Percentiles rank a stretch among this genome's conserved stretches.
These are phyloP conservation scores for Zootermopsis nevadensis DNA, from an alignment of 2,888 invertebrate genomes.

Conservation along the genomic window DNA sequence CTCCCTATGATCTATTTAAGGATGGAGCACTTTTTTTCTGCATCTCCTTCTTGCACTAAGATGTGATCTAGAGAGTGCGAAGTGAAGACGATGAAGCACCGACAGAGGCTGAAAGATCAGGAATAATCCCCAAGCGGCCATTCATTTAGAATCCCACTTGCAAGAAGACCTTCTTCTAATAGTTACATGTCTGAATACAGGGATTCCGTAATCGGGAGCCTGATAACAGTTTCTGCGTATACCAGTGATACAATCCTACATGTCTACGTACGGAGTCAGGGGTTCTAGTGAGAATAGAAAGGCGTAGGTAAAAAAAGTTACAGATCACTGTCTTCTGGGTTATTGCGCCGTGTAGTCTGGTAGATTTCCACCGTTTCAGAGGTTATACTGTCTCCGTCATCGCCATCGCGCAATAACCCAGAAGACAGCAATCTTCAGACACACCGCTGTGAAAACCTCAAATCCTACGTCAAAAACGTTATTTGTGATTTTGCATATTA, in stretches of 20 bases:
- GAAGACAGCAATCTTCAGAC: too few species aligned
- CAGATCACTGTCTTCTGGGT: too few species aligned
- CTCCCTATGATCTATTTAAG: constrained; percentile 44
- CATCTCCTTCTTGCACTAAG: constrained; percentile 20
- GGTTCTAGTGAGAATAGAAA: too few species aligned
- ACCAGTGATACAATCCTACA: neutral
- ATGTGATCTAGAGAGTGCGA: constrained; percentile 31
- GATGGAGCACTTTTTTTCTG: neutral
- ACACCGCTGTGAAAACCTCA: too few species aligned
- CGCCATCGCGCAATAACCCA: too few species aligned
- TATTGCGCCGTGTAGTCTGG: too few species aligned
- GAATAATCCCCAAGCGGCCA: constrained; percentile 12
- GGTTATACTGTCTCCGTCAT: too few species aligned
- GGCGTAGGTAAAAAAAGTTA: too few species aligned
- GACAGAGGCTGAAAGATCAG: constrained; percentile 20
- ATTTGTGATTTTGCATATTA: too few species aligned
- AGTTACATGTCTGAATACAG: neutral
- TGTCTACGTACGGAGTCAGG: too few species aligned
- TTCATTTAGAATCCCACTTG: constrained; percentile 14
- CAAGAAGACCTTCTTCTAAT: neutral
- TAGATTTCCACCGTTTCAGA: too few species aligned
- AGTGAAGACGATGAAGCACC: constrained; percentile 23
- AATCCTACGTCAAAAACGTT: too few species aligned
- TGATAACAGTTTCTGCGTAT: neutral
- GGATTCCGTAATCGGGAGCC: neutral